phyloP scores from a whole-genome alignment of 2,888 invertebrate genomes.

The Coronaproctus castanopsis region DNA sequence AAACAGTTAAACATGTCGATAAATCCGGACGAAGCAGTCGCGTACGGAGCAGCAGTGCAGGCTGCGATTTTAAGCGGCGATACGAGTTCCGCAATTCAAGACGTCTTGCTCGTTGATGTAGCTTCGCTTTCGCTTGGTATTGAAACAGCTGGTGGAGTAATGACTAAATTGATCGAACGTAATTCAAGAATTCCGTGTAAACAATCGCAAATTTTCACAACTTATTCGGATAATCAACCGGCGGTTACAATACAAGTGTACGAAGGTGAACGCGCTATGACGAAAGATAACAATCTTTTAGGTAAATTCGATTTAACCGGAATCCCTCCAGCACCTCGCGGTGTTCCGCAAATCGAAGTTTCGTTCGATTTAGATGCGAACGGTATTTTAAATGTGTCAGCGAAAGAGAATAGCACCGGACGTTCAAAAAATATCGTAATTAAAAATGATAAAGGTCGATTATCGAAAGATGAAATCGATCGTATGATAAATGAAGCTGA shows the following conservation, averaged over 20 bases:
- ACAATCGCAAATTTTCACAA: constrained; percentile 54
- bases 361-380: constrained; percentile 82
- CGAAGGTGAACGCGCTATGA: constrained; percentile 67
- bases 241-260: constrained; percentile 71
- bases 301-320: constrained; percentile 62
- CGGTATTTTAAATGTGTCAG: constrained; percentile 52
- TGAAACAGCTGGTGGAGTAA: constrained; percentile 61
- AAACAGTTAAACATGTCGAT: constrained; percentile 54
- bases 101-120: constrained; percentile 45
- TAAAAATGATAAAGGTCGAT: constrained; percentile 58
- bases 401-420: constrained; percentile 41
- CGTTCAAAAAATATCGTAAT: constrained; percentile 52
- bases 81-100: constrained; percentile 46
- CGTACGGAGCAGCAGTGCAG: constrained; percentile 61
- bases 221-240: constrained; percentile 78
- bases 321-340: constrained; percentile 53
- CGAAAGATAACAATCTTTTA: constrained; percentile 68
- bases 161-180: constrained; percentile 34
- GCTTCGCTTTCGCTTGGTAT: constrained; percentile 38
- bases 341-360: constrained; percentile 54
- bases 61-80: constrained; percentile 50
- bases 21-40: constrained; percentile 62
- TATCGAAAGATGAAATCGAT: constrained; percentile 45
- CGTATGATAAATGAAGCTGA: constrained; percentile 40
- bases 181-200: constrained; percentile 37